Conservation (phyloP, 2,113 vertebrate genomes). For the Misgurnus anguillicaudatus region DNA sequence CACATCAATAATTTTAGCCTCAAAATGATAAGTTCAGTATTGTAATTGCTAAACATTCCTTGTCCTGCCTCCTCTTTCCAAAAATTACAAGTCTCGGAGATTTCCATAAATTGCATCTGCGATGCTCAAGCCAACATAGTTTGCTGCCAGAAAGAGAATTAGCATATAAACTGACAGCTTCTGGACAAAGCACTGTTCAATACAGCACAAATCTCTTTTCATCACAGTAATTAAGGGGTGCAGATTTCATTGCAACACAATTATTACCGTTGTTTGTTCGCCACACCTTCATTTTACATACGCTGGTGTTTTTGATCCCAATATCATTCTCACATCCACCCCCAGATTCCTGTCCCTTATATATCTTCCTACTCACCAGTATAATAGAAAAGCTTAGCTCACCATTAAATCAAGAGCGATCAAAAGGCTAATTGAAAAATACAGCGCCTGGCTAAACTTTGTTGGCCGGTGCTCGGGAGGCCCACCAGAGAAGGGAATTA, state of each 20-base stretch:
- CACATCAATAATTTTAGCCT: no score
- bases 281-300: conserved; percentile 9
- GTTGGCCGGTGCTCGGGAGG: conserved; percentile 23
- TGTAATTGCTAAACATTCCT: neutral
- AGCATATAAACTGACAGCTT: conserved; percentile 44
- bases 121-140: neutral
- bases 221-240: conserved; percentile 38
- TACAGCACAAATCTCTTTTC: conserved; percentile 32
- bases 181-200: conserved; percentile 37
- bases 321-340: conserved; percentile 10
- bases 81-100: neutral
- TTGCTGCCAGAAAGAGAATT: conserved; percentile 23
- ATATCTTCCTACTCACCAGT: neutral
- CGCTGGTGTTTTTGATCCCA: neutral
- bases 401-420: conserved; percentile 22
- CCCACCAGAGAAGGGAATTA: conserved; percentile 26
- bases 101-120: conserved; percentile 6
- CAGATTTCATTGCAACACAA: conserved; percentile 37
- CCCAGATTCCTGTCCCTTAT: neutral
- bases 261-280: conserved; percentile 46
- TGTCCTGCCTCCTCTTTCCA: neutral
- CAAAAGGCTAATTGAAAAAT: conserved; percentile 59
- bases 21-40: conserved; percentile 12
- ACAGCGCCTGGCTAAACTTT: conserved; percentile 35
- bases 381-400: conserved; percentile 1